These are phyloP conservation scores for Callipepla squamata DNA, from an alignment of 2,113 vertebrate species.

Conservation along the genomic window DNA sequence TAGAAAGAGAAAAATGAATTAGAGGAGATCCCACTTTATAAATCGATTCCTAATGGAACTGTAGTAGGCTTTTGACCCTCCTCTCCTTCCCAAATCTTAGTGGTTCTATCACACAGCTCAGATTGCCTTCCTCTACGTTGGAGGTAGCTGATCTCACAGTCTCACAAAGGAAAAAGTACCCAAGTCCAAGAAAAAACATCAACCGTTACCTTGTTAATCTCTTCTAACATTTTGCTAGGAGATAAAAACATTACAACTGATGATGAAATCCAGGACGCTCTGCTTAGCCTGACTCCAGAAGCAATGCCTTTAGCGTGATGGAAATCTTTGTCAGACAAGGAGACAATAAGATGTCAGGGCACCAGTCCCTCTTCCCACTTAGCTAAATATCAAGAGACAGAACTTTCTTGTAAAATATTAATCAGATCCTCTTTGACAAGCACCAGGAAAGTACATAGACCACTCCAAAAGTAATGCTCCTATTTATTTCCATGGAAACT, in stretches of 20 bases:
- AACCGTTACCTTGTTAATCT: not conserved
- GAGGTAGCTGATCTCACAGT: not conserved
- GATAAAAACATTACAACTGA: not conserved
- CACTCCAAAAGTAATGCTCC: too few species aligned
- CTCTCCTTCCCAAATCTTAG: not conserved
- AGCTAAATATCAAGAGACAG: not conserved
- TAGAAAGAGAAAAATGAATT: not conserved
- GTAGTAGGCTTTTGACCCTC: not conserved
- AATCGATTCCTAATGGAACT: not conserved
- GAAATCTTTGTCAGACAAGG: not conserved
- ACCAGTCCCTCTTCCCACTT: not conserved
- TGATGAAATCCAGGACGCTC: rapidly evolving
- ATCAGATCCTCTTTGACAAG: not conserved
- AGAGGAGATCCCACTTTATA: not conserved
- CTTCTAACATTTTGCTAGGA: not conserved
- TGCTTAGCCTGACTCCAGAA: not conserved
- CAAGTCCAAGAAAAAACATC: not conserved
- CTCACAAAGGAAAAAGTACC: not conserved
- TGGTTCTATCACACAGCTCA: not conserved
- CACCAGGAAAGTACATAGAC: not conserved
- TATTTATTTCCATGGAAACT: too few species aligned
- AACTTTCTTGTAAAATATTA: not conserved
- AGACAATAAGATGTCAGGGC: not conserved
- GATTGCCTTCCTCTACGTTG: not conserved
- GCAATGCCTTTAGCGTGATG: not conserved